Evolutionary conservation across 2,797 vertebrate genomes (phyloP), one percentile per base, ranked within the genome.

Genomic region (Lycodopsis pacificus): DNA sequence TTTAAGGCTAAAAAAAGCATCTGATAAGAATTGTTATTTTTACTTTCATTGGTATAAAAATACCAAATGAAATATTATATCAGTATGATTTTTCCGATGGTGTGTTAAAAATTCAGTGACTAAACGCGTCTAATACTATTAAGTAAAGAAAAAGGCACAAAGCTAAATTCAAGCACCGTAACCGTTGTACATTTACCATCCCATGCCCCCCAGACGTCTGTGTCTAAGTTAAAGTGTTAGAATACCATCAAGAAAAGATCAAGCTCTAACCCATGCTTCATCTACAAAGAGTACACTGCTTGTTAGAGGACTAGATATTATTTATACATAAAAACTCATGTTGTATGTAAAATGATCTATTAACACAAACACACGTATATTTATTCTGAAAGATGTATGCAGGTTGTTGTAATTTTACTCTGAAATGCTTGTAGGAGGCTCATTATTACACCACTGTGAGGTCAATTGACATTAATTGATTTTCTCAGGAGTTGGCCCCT

Each of bases 331-430:
- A 46, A 27, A 1, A 20, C 22, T 49, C 11, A 54, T 27, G 8
- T 30, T 27, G 8, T 30, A 13, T n/a, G 3, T 36, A 36, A 25
- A 25, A 58, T 8, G 7, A 27, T 6, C 42, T 44, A 14, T 44
- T 17, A 15, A 13, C 42, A 44, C 42, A 44, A 44, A 48, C 19
- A 57, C 6, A 63, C 2, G 14, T 17, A 19, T 2, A 46, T 17
- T 12, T 2, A 46, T 46, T 30, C 64, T 42, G 65, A 12, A 19
- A 25, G 36, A 65, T 57, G 0, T 22, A 11, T n/a, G 36, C 20
- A 34, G 36, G 46, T 36, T 65, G 61, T 46, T 62, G 36, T 34
- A 36, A 32, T 68, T 53, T 68, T 13, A 13, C 38, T 59, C 53
- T 51, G 15, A 54, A 15, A 20, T 3, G 6, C 54, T 25, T 19